Conservation (phyloP, 37 sponge, comb jelly and placozoan genomes). For the Aphrocallistes beatrix region DNA sequence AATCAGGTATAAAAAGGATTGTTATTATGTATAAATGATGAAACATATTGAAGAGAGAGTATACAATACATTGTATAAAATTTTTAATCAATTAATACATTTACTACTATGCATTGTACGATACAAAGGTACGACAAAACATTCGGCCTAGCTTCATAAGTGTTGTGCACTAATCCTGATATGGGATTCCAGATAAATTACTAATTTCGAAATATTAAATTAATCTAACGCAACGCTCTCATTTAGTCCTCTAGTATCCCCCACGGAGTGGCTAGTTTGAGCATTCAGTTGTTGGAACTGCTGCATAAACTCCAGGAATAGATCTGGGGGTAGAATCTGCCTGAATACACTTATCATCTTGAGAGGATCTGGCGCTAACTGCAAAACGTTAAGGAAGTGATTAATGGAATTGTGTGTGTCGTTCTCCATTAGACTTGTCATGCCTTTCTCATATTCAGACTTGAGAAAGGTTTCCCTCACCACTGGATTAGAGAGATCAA, state of each 20-base stretch:
- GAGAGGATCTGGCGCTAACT: background rate
- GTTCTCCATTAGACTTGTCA: background rate
- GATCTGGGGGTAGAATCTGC: background rate
- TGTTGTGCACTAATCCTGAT: no score
- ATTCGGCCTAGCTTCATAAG: no score
- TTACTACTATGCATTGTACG: no score
- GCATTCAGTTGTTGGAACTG: background rate
- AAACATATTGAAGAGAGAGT: no score
- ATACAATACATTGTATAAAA: no score
- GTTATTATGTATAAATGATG: no score
- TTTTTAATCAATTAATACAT: no score
- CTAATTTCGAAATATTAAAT: background rate
- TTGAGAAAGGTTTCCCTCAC: slow-evolving; percentile 48
- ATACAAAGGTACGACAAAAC: no score
- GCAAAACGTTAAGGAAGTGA: background rate
- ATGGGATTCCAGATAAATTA: no score
- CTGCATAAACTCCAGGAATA: background rate
- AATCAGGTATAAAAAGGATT: no score
- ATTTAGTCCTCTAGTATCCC: background rate
- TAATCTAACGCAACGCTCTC: background rate
- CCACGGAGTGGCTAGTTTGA: background rate
- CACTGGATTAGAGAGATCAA: slow-evolving; percentile 61
- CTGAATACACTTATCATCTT: background rate
- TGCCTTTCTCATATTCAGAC: slow-evolving; percentile 21
- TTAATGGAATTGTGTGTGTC: background rate